Evolutionary conservation across 2,797 vertebrate species (phyloP).

Genomic region (Aeoliscus strigatus): DNA sequence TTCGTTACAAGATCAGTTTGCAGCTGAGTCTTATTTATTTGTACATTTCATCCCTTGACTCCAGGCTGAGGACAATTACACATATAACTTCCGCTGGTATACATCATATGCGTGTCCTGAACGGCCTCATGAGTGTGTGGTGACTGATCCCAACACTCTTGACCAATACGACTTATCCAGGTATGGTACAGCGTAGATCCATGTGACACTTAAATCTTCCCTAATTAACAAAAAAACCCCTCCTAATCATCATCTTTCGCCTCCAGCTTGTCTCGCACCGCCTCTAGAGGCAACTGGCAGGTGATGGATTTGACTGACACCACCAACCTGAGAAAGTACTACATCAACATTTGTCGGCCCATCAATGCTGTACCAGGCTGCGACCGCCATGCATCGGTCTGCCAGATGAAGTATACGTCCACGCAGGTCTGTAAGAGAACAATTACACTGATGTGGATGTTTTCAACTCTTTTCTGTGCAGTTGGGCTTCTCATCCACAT

Average conservation of each 20-base stretch:
- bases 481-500: too few relatives aligned
- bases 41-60: background rate
- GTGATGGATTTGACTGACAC: slow-evolving; percentile 70
- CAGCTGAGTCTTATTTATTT: background rate
- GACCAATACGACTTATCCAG: slow-evolving; percentile 94
- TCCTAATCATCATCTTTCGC: background rate
- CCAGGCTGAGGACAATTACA: slow-evolving; percentile 84
- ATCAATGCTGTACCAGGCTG: slow-evolving; percentile 81
- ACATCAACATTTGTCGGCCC: slow-evolving; percentile 90
- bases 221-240: too few relatives aligned
- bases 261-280: slow-evolving; percentile 80
- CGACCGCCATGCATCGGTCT: slow-evolving; percentile 81
- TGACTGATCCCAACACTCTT: slow-evolving; percentile 79
- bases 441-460: too few relatives aligned
- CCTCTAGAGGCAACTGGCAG: slow-evolving; percentile 79
- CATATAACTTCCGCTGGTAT: slow-evolving; percentile 96
- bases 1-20: too few relatives aligned
- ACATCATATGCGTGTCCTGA: slow-evolving; percentile 90
- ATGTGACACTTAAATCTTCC: background rate
- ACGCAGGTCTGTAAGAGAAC: slow-evolving; percentile 69
- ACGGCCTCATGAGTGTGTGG: slow-evolving; percentile 85
- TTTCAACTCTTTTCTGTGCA: too few relatives aligned
- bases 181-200: slow-evolving; percentile 55
- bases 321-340: slow-evolving; percentile 74
- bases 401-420: slow-evolving; percentile 77